These are phyloP conservation scores for Leucopsar rothschildi DNA, from an alignment of 2,113 vertebrate species.

Conservation along the genomic window DNA sequence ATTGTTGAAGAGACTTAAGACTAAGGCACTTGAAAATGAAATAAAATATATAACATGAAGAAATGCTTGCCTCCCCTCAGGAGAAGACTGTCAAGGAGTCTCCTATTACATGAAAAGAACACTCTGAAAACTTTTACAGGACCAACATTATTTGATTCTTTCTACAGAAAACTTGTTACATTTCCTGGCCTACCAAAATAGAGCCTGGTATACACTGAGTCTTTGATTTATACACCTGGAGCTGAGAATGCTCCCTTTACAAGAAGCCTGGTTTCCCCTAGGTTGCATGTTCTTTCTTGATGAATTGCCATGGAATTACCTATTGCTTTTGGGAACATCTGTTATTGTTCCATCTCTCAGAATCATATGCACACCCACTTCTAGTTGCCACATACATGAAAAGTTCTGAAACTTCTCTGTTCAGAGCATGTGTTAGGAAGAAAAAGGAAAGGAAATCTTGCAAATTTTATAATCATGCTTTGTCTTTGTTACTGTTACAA, in stretches of 20 bases:
- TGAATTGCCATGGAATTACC: constrained; percentile 20
- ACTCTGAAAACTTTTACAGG: neutral
- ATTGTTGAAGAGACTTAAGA: neutral
- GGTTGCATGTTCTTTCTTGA: constrained; percentile 4
- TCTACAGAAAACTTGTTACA: neutral
- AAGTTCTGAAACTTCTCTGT: neutral
- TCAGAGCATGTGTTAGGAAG: neutral
- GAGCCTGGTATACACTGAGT: neutral
- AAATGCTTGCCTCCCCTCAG: neutral
- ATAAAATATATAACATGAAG: neutral
- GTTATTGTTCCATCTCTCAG: neutral
- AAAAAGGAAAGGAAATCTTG: neutral
- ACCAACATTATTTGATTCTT: neutral
- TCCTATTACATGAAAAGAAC: neutral
- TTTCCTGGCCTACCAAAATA: constrained; percentile 22
- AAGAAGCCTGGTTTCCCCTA: constrained; percentile 40
- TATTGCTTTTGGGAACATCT: constrained; percentile 44
- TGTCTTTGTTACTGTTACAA: neutral
- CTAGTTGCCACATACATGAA: neutral
- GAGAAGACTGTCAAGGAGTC: neutral
- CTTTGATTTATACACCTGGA: constrained; percentile 46
- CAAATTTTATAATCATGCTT: neutral
- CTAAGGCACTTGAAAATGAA: neutral
- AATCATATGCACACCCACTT: neutral
- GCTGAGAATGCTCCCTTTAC: constrained; percentile 17